Percentiles rank a stretch among this genome's conserved stretches.
Conservation (phyloP, 2,797 vertebrate genomes). For the Clarias pachynema region DNA sequence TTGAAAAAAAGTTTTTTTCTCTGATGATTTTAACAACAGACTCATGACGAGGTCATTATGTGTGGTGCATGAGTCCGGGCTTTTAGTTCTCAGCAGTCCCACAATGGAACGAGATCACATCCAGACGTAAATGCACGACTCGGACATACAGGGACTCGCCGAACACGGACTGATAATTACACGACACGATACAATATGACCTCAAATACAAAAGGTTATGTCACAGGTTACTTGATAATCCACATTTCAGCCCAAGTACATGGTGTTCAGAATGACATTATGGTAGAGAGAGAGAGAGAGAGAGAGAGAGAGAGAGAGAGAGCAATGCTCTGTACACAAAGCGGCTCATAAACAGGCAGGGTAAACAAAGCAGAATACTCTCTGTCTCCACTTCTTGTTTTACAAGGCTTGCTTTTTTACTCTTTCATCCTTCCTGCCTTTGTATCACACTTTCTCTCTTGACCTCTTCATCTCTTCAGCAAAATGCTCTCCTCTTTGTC, state of each 20-base stretch:
- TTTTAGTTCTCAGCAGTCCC: background rate
- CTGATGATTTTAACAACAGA: background rate
- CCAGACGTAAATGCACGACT: background rate
- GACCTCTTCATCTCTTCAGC: background rate
- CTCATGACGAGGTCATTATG: background rate
- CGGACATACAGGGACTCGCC: background rate
- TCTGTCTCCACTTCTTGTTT: constrained; percentile 38
- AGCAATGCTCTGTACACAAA: constrained; percentile 13
- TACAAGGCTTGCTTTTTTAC: background rate
- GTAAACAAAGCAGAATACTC: constrained; percentile 48
- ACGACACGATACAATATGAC: background rate
- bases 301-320: background rate
- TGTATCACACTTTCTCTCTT: constrained; percentile 4
- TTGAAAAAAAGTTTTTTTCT: background rate
- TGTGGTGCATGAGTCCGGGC: background rate
- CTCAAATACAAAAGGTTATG: constrained; percentile 18
- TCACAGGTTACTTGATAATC: background rate
- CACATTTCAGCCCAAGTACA: constrained; percentile 1
- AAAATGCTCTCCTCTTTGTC: background rate
- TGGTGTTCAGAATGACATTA: background rate
- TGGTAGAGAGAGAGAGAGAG: background rate
- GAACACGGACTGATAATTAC: background rate
- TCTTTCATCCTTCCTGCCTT: background rate
- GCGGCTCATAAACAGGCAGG: constrained; percentile 40
- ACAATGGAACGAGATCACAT: background rate